Conservation (phyloP, 2,888 invertebrate species). For the Brachyptera risi region DNA sequence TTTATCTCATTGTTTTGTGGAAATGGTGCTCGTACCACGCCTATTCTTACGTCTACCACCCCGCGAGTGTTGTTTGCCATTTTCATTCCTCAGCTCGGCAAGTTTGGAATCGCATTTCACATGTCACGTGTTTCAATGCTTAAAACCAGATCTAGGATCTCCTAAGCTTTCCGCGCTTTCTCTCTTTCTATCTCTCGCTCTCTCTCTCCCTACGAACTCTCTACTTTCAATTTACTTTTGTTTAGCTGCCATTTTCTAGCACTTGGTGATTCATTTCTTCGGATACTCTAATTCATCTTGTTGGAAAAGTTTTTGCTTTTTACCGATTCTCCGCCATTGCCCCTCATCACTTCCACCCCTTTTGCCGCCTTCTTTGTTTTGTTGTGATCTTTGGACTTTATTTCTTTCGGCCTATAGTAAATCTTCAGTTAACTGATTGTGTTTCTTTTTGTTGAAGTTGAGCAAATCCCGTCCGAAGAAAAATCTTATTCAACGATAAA, state of each 20-base stretch:
- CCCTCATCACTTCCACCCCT: too few species aligned
- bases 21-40: not conserved
- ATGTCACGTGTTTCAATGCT: not conserved
- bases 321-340: too few species aligned
- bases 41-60: not conserved
- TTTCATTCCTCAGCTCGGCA: not conserved
- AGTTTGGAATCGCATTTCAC: not conserved
- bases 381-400: not conserved
- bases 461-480: not conserved
- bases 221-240: conserved; percentile 11
- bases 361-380: not conserved
- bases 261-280: conserved; percentile 9
- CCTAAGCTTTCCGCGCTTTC: not conserved
- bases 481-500: not conserved
- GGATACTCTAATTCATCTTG: conserved; percentile 11
- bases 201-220: not conserved
- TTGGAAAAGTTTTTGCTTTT: not conserved
- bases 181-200: too few species aligned
- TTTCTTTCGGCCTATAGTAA: not conserved
- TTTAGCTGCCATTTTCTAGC: conserved; percentile 15
- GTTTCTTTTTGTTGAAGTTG: not conserved
- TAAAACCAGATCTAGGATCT: not conserved
- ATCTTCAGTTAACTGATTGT: not conserved
- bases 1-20: not conserved
- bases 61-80: not conserved